Base-by-base conservation (phyloP, 2,888 invertebrate species). In the Drosophila incognita region DNA sequence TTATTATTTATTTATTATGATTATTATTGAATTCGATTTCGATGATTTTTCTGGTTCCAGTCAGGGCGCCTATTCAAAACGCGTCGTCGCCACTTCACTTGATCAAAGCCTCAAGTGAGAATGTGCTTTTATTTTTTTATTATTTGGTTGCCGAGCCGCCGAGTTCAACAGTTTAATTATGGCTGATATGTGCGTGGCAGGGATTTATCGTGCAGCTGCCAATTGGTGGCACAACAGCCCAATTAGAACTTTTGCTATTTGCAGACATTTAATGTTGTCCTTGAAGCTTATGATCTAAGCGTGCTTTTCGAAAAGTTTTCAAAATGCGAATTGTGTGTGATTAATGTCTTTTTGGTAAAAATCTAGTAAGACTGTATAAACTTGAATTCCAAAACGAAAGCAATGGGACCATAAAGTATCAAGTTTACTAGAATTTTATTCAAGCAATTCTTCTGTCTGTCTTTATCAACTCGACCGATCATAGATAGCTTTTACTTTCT, bases 121-220 rank as follows among this genome's bases (percentile, higher is more conserved):
- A 69, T 79, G 51, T 61, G 49, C 65, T 46, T 42, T 59, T 31
- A 40, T 57, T 46, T 72, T 33, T 57, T 42, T 65, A 31, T 35
- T 49, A 10, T 67, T 62, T 49, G 42, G 51, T 42, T 61, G 56
- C 10, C 11, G 49, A 27, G 63, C 51, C 59, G 61, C 49, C 58
- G 81, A 81, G 83, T 73, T 84, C 73, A 87, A 81, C 59, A 74
- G 83, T 74, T 84, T 89, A 87, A 89, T 83, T 76, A 65, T 68
- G 65, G 53, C 65, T 79, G 69, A 88, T 80, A 68, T 80, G 63
- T 57, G 40, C 57, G 67, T 27, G 58, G 53, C 71, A 38, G 60
- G 59, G 71, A 71, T 75, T 79, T 74, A 70, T 52, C 67, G 71
- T 54, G 58, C 76, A 52, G 74, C 66, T 73, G 66, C 42, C 56